Percentiles rank a stretch among this genome's conserved stretches.
Evolutionary conservation across 2,113 vertebrate genomes (phyloP).

Genomic region (Ailurus styani): DNA sequence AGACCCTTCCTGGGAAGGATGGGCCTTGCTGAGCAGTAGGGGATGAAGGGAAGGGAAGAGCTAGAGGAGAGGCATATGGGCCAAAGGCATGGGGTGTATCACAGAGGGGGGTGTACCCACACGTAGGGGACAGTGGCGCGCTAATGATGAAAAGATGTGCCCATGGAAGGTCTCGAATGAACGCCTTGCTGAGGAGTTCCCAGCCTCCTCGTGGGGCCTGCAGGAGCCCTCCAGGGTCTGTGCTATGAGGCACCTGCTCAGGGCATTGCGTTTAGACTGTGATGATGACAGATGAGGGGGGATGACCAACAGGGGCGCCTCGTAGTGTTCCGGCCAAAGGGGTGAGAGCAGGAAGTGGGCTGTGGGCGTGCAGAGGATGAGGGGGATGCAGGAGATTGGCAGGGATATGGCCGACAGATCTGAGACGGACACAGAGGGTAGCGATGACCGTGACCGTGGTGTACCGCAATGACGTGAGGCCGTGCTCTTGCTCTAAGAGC

Average conservation of each 20-base stretch:
- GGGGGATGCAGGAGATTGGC: not conserved
- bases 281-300: not conserved
- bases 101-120: not conserved
- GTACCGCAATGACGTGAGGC: not conserved
- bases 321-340: not conserved
- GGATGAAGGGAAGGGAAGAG: not conserved
- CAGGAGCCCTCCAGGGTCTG: not conserved
- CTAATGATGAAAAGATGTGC: not conserved
- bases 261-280: not conserved
- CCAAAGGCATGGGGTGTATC: fast-evolving
- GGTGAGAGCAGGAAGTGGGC: not conserved
- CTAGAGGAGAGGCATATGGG: not conserved
- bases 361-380: not conserved
- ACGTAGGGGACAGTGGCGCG: not conserved
- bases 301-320: not conserved
- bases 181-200: not conserved
- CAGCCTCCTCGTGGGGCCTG: fast-evolving
- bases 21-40: not conserved
- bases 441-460: fast-evolving
- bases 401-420: not conserved
- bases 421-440: not conserved
- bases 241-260: fast-evolving
- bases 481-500: not conserved
- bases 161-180: not conserved
- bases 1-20: not conserved